phyloP scores from a whole-genome alignment of 2,888 invertebrate genomes.

The Spatulosminthurus flaviceps region DNA sequence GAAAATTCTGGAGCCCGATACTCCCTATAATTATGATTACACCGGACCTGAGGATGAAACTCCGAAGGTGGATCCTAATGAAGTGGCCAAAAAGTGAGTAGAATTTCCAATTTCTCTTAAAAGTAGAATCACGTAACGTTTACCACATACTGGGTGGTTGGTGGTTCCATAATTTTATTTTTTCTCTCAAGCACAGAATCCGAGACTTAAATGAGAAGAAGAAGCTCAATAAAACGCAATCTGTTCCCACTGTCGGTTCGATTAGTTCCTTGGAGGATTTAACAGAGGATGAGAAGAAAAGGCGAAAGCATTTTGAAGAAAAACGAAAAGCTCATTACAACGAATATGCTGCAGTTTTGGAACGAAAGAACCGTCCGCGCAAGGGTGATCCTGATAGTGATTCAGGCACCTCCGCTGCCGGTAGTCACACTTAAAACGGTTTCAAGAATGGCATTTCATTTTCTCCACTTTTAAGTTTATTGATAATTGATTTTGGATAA shows the following conservation, averaged over 20 bases:
- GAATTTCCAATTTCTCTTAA: neutral
- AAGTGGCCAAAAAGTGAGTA: slow-evolving; percentile 1
- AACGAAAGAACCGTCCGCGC: neutral
- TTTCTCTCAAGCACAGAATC: neutral
- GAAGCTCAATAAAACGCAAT: neutral
- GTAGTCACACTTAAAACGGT: too few relatives aligned
- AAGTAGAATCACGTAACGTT: neutral
- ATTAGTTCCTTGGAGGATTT: neutral
- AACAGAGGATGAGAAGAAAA: slow-evolving; percentile 34
- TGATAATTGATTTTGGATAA: too few relatives aligned
- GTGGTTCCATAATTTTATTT: neutral
- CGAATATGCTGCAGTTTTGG: slow-evolving; percentile 37
- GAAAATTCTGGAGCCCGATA: slow-evolving; percentile 41
- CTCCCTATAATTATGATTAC: slow-evolving; percentile 37
- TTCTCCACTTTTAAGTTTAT: too few relatives aligned
- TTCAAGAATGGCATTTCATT: too few relatives aligned
- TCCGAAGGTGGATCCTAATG: neutral
- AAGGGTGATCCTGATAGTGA: too few relatives aligned
- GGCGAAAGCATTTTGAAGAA: slow-evolving; percentile 28
- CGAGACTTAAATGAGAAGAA: neutral
- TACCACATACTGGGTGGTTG: neutral
- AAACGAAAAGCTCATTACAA: slow-evolving; percentile 39
- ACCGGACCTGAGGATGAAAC: neutral
- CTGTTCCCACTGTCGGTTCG: neutral
- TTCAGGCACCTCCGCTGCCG: too few relatives aligned